Percentiles rank a stretch among this genome's conserved stretches.
Conservation (phyloP, 2,888 invertebrate species). For the Girardia tigrina region DNA sequence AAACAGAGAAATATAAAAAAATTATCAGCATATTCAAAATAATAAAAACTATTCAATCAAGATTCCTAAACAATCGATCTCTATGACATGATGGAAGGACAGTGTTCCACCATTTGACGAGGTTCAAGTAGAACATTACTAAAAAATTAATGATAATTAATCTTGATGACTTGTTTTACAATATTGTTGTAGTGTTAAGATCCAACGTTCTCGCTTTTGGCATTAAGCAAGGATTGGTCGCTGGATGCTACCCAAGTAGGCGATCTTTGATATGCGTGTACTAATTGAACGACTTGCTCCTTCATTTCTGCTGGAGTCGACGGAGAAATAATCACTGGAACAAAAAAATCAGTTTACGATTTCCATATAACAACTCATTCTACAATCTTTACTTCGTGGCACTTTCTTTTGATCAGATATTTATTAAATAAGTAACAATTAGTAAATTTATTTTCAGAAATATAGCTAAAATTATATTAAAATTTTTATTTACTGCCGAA, state of each 20-base stretch:
- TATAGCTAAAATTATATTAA: too few species aligned
- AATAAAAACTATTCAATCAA: conserved; percentile 17
- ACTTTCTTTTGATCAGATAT: too few species aligned
- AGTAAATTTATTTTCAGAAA: too few species aligned
- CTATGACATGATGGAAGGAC: neutral
- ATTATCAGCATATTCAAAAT: conserved; percentile 19
- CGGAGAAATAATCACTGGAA: neutral
- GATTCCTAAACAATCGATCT: neutral
- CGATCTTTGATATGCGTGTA: neutral
- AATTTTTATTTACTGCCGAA: too few species aligned
- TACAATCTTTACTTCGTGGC: too few species aligned
- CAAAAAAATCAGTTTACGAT: too few species aligned
- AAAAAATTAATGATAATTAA: neutral
- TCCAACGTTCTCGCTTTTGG: neutral
- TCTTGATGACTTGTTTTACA: neutral
- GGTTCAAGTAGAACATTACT: neutral
- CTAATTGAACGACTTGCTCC: neutral
- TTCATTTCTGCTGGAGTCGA: neutral
- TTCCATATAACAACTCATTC: too few species aligned
- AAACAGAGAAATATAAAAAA: conserved; percentile 21
- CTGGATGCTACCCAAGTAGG: neutral
- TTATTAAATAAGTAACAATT: too few species aligned
- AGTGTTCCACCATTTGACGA: neutral
- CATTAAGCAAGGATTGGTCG: neutral
- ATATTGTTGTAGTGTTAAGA: neutral